Percentiles rank a stretch among this genome's conserved stretches.
These are phyloP conservation scores for Lomographa bimaculata DNA, from an alignment of 2,888 invertebrate genomes.

Conservation along the genomic window DNA sequence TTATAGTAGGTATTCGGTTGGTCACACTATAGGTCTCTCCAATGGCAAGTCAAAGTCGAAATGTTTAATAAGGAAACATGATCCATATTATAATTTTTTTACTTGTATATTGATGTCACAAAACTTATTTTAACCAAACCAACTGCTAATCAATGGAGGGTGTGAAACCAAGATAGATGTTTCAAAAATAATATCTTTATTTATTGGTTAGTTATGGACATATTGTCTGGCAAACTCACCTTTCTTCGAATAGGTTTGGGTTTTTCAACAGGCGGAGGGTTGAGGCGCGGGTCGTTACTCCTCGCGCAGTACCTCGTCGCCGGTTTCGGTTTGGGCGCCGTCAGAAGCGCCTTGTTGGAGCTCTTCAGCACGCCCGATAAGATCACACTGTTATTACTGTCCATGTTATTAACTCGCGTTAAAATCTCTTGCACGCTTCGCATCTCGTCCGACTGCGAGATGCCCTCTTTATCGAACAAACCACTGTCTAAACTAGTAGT, in stretches of 20 bases:
- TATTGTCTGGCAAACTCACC: conserved; percentile 70
- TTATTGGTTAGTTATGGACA: no score
- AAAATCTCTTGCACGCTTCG: conserved; percentile 77
- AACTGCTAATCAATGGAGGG: no score
- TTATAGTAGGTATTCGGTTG: no score
- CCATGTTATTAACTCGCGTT: conserved; percentile 79
- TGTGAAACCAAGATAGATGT: no score
- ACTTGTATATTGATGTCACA: no score
- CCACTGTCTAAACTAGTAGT: conserved; percentile 74
- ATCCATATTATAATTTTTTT: no score
- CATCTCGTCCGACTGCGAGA: conserved; percentile 69
- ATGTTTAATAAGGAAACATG: no score
- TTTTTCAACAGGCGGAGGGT: conserved; percentile 74
- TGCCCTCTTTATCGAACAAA: conserved; percentile 69
- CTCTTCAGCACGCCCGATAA: conserved; percentile 73
- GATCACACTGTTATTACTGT: conserved; percentile 77
- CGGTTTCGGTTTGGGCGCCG: conserved; percentile 46
- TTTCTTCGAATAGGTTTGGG: conserved; percentile 80
- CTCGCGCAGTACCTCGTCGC: conserved; percentile 43
- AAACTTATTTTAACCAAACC: no score
- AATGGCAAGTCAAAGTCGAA: no score
- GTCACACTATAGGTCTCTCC: no score
- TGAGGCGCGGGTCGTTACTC: conserved; percentile 68
- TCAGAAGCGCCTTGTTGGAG: conserved; percentile 46
- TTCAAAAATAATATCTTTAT: no score